phyloP scores from a whole-genome alignment of 2,888 invertebrate genomes.

The Rhingia campestris region DNA sequence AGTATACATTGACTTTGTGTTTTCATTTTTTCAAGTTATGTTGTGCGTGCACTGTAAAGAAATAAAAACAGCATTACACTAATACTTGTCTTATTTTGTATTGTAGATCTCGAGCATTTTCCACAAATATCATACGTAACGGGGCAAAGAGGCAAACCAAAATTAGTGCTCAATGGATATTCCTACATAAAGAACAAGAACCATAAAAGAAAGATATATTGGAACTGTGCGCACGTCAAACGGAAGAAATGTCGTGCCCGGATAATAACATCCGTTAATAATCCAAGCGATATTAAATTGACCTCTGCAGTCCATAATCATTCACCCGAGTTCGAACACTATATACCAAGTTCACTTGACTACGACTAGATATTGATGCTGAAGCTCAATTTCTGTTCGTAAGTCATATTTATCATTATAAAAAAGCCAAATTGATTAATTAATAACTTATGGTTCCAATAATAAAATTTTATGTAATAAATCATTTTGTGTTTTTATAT shows the following conservation, averaged over 20 bases:
- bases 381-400: not conserved
- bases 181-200: slow-evolving; percentile 77
- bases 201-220: slow-evolving; percentile 76
- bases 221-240: slow-evolving; percentile 78
- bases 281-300: slow-evolving; percentile 75
- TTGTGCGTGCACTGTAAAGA: no score
- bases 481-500: not conserved
- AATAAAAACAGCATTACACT: no score
- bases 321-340: slow-evolving; percentile 73
- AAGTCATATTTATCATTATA: not conserved
- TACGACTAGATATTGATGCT: not conserved
- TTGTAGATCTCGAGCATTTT: slow-evolving; percentile 28
- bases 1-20: no score
- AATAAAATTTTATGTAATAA: no score
- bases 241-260: slow-evolving; percentile 77
- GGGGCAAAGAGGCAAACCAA: slow-evolving; percentile 78
- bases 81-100: slow-evolving; percentile 3
- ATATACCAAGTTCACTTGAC: slow-evolving; percentile 20
- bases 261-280: slow-evolving; percentile 75
- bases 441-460: no score
- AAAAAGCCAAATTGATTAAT: not conserved
- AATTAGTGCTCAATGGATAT: slow-evolving; percentile 78
- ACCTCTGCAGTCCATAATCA: slow-evolving; percentile 77
- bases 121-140: slow-evolving; percentile 70
- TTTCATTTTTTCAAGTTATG: no score